These are phyloP conservation scores for Paralichthys olivaceus DNA, from an alignment of 2,113 vertebrate species.

Conservation along the genomic window DNA sequence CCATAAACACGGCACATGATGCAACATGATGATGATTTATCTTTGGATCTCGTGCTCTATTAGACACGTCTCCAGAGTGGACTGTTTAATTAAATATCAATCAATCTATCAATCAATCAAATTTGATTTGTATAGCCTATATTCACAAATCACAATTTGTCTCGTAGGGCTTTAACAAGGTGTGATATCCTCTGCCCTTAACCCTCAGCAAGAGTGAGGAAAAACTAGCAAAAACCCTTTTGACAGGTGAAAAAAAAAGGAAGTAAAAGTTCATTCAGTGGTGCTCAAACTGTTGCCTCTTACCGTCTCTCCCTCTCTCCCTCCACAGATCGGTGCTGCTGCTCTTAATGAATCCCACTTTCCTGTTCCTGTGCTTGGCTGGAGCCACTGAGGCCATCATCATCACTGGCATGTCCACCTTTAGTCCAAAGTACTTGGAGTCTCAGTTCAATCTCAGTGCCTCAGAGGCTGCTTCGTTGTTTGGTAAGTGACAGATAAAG, in stretches of 20 bases:
- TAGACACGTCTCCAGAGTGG: conserved; percentile 1
- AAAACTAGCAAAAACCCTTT: too few species aligned
- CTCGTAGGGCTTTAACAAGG: too few species aligned
- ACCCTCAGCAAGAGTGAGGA: too few species aligned
- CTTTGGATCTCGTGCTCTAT: neutral
- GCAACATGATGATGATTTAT: conserved; percentile 22
- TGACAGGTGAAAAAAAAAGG: too few species aligned
- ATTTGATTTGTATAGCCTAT: too few species aligned
- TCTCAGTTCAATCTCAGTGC: conserved; percentile 95
- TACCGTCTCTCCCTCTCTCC: neutral
- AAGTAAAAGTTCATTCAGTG: neutral
- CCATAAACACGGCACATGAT: conserved; percentile 14
- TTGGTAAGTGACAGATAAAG: conserved; percentile 84
- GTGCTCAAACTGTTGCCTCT: neutral
- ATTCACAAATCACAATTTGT: too few species aligned
- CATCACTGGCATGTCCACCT: conserved; percentile 94
- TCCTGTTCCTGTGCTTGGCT: conserved; percentile 93
- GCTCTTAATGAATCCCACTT: conserved; percentile 92
- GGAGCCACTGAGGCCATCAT: conserved; percentile 94
- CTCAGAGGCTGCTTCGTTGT: conserved; percentile 92
- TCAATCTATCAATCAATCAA: too few species aligned
- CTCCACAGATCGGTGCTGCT: conserved; percentile 85
- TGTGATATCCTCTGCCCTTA: too few species aligned
- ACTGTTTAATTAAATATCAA: conserved; percentile 39
- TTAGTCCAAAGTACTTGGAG: conserved; percentile 96